phyloP scores from a whole-genome alignment of 2,797 vertebrate genomes.

The Naso thynnoides region DNA sequence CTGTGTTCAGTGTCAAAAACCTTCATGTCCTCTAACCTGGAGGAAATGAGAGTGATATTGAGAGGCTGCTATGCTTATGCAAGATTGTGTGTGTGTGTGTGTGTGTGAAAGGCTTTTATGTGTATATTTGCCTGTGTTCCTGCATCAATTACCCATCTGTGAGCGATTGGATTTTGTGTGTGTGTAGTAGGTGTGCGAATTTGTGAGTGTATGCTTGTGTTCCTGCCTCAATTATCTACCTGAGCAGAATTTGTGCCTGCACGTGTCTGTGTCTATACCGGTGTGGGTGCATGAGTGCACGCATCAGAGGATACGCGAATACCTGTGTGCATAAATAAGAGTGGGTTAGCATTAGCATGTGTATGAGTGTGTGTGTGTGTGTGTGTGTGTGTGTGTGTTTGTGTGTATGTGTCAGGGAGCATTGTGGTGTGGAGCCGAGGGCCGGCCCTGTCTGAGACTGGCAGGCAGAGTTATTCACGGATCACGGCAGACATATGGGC shows the following conservation, averaged over 20 bases:
- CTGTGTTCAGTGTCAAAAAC: slow-evolving; percentile 73
- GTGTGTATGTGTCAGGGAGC: slow-evolving; percentile 53
- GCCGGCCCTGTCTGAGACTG: slow-evolving; percentile 70
- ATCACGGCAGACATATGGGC: slow-evolving; percentile 83
- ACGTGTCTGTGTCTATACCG: slow-evolving; percentile 55
- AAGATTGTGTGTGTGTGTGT: slow-evolving; percentile 9
- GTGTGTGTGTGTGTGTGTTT: slow-evolving; percentile 15
- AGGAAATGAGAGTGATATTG: slow-evolving; percentile 62
- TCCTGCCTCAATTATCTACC: slow-evolving; percentile 69
- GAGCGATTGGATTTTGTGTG: slow-evolving; percentile 54
- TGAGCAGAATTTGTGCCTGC: slow-evolving; percentile 62
- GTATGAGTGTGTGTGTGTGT: slow-evolving; percentile 45
- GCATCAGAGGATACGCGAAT: slow-evolving; percentile 62
- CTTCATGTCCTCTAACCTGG: slow-evolving; percentile 63
- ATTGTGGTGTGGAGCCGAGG: slow-evolving; percentile 56
- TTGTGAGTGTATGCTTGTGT: slow-evolving; percentile 21
- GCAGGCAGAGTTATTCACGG: slow-evolving; percentile 82
- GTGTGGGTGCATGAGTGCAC: slow-evolving; percentile 57
- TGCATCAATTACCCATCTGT: slow-evolving; percentile 73
- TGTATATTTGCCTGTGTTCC: slow-evolving; percentile 48
- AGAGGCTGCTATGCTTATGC: not conserved
- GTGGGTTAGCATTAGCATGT: slow-evolving; percentile 52
- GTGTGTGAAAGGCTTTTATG: slow-evolving; percentile 48
- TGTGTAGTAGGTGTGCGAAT: slow-evolving; percentile 40
- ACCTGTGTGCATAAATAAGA: slow-evolving; percentile 72